A percentile compares a stretch with the other conserved stretches of the same genome.
These are phyloP conservation scores for Oryzias melastigma DNA, from an alignment of 2,113 vertebrate species.

Conservation along the genomic window DNA sequence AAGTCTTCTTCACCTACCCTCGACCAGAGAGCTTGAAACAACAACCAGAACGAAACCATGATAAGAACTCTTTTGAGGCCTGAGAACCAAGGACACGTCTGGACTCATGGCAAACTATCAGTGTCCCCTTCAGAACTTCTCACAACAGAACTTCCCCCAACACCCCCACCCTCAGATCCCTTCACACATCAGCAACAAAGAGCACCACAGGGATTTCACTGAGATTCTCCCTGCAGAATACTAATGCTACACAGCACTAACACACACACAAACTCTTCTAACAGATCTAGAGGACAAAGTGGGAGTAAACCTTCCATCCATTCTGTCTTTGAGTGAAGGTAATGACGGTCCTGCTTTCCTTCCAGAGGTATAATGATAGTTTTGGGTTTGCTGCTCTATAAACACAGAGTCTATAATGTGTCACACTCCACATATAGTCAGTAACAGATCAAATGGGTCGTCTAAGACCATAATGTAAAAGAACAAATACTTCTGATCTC, in stretches of 20 bases:
- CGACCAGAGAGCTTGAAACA: constrained; percentile 47
- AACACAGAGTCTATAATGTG: constrained; percentile 11
- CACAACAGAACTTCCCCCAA: constrained; percentile 35
- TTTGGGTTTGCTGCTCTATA: constrained; percentile 10
- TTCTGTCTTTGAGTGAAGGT: constrained; percentile 16
- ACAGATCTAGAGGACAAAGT: constrained; percentile 18
- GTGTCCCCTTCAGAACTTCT: constrained; percentile 38
- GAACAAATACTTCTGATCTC: too few species aligned
- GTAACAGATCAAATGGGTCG: background rate
- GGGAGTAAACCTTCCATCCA: constrained; percentile 12
- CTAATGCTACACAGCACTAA: constrained; percentile 52
- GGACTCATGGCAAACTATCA: constrained; percentile 48
- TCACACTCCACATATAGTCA: constrained; percentile 4
- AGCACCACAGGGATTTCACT: constrained; percentile 29
- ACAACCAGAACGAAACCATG: constrained; percentile 61
- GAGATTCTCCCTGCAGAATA: constrained; percentile 53
- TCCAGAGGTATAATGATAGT: constrained; percentile 31
- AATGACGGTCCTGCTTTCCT: constrained; percentile 12
- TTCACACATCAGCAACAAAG: constrained; percentile 59
- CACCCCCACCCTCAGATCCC: constrained; percentile 35
- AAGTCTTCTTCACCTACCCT: constrained; percentile 49
- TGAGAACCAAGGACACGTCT: constrained; percentile 42
- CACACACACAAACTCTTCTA: constrained; percentile 16
- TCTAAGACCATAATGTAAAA: constrained; percentile 3
- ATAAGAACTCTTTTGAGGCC: constrained; percentile 34